A percentile compares a stretch with the other conserved stretches of the same genome.
Evolutionary conservation across 2,888 invertebrate species (phyloP).

Genomic region (Ellobium chinense): DNA sequence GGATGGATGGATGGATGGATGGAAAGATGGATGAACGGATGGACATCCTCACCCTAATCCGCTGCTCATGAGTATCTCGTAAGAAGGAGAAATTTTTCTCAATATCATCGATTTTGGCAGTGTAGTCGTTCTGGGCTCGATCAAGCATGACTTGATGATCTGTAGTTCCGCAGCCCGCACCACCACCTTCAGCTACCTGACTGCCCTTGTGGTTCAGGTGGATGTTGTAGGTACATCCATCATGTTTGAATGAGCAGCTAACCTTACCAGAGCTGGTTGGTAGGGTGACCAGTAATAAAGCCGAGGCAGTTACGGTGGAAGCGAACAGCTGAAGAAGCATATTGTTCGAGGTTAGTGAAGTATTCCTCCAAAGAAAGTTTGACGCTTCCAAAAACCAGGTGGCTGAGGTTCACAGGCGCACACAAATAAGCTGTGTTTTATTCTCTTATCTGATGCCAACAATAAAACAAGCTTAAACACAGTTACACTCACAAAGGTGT

Average conservation of each 20-base stretch:
- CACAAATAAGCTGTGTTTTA: too few species aligned
- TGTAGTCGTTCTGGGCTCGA: constrained; percentile 46
- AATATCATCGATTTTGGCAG: constrained; percentile 48
- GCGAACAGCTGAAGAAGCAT: too few species aligned
- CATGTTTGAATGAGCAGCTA: constrained; percentile 21
- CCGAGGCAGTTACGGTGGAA: too few species aligned
- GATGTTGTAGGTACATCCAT: constrained; percentile 47
- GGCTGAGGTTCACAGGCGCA: too few species aligned
- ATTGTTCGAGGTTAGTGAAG: too few species aligned
- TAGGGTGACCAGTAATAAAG: not conserved
- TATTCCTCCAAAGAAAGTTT: too few species aligned
- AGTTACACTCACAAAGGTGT: too few species aligned
- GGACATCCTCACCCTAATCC: constrained; percentile 37
- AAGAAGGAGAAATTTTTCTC: constrained; percentile 49
- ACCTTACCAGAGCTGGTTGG: not conserved
- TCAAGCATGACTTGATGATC: constrained; percentile 18
- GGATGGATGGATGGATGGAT: not conserved
- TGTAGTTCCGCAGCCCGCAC: not conserved
- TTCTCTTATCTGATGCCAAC: too few species aligned
- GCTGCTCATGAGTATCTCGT: constrained; percentile 51
- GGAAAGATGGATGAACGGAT: not conserved
- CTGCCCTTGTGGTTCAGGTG: constrained; percentile 36
- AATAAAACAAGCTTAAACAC: too few species aligned
- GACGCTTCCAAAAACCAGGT: too few species aligned
- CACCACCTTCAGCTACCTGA: not conserved